phyloP scores from a whole-genome alignment of 2,797 vertebrate genomes.

The Gambusia yucatana region DNA sequence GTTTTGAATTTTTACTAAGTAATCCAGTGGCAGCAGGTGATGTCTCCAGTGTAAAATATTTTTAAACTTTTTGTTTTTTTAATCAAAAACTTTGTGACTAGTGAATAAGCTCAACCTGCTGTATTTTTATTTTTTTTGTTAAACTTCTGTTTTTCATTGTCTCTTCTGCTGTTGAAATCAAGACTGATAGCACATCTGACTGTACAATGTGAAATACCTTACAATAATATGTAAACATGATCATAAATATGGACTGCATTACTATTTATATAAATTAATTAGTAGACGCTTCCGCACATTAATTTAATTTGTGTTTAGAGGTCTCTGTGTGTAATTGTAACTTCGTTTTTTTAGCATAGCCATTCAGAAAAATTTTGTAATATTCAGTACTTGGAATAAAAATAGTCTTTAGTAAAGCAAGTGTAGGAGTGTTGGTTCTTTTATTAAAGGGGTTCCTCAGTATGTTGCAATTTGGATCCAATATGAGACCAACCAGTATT shows the following conservation, averaged over 20 bases:
- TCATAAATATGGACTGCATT: constrained; percentile 3
- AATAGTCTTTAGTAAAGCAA: constrained; percentile 3
- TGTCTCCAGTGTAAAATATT: neutral
- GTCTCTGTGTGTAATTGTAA: neutral
- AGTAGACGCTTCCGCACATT: neutral
- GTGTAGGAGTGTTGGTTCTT: neutral
- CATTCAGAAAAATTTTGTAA: constrained; percentile 47
- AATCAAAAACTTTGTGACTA: constrained; percentile 1
- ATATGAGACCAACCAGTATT: neutral
- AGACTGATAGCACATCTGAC: neutral
- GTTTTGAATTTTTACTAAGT: neutral
- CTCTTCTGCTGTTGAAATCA: constrained; percentile 7
- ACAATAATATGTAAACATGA: constrained; percentile 13
- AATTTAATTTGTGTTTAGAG: neutral
- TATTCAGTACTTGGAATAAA: constrained; percentile 58
- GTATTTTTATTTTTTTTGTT: neutral
- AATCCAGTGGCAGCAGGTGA: constrained; percentile 15
- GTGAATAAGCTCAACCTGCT: neutral
- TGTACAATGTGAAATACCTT: constrained; percentile 14
- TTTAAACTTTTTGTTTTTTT: constrained; percentile 10
- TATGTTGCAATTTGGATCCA: neutral
- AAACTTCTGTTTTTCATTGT: constrained; percentile 15
- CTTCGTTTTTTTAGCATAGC: constrained; percentile 22
- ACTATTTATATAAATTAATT: constrained; percentile 26
- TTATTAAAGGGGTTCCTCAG: neutral